phyloP scores from a whole-genome alignment of 2,797 vertebrate genomes.

The Mus caroli region DNA sequence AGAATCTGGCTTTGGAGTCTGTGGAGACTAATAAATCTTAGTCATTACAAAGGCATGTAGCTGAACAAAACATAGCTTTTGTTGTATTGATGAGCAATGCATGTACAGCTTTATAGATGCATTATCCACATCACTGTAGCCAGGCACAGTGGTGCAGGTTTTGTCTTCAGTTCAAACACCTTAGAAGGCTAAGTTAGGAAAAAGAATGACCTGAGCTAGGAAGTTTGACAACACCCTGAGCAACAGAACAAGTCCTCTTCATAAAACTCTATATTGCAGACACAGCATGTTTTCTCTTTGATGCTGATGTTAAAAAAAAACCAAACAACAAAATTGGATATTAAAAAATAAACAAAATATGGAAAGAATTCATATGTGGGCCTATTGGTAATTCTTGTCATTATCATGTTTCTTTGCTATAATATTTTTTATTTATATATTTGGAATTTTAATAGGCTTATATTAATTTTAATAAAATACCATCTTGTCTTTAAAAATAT shows the following conservation, averaged over 20 bases:
- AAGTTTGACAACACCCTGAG: neutral
- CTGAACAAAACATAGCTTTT: no score
- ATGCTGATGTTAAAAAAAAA: neutral
- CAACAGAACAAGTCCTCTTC: neutral
- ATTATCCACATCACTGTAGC: neutral
- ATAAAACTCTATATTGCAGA: neutral
- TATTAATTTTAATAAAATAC: constrained; percentile 50
- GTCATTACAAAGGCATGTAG: no score
- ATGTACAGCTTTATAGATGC: neutral
- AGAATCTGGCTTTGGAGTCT: constrained; percentile 51
- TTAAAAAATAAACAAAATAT: neutral
- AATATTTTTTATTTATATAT: constrained; percentile 17
- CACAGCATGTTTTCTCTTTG: neutral
- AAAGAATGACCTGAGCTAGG: neutral
- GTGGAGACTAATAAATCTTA: neutral
- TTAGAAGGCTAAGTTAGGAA: neutral
- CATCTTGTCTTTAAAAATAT: constrained; percentile 36
- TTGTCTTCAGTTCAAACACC: neutral
- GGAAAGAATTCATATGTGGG: neutral
- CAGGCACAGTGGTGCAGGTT: neutral
- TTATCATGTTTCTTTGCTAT: neutral
- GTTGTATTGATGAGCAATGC: neutral
- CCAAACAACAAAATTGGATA: neutral
- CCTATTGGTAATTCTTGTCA: constrained; percentile 19
- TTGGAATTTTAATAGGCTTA: constrained; percentile 39